Evolutionary conservation across 23 tunicate genomes (phyloP).

Genomic region (Trididemnum miniatum): DNA sequence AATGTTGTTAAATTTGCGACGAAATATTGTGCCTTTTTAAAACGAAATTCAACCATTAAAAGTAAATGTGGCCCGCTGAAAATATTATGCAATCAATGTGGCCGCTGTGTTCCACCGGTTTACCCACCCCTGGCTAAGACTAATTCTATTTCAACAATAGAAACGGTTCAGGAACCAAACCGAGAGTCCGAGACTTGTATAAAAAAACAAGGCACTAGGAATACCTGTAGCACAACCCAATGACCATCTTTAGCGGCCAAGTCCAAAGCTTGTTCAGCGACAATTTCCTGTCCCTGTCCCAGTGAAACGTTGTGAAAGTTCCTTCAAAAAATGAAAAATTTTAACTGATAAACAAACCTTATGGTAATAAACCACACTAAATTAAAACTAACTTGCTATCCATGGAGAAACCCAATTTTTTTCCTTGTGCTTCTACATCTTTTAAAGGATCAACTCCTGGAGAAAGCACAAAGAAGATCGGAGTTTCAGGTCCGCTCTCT

Average conservation of each 20-base stretch:
- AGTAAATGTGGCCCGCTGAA: too few relatives aligned
- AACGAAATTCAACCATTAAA: too few relatives aligned
- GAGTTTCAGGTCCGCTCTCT: constrained; percentile 96
- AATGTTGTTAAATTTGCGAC: too few relatives aligned
- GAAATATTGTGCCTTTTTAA: too few relatives aligned
- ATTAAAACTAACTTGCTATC: constrained; percentile 66
- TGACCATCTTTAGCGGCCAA: constrained; percentile 96
- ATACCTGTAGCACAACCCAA: constrained; percentile 95
- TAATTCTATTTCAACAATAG: too few relatives aligned
- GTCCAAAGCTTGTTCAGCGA: constrained; percentile 97
- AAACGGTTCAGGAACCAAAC: too few relatives aligned
- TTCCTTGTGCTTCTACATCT: constrained; percentile 98
- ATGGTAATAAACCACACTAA: neutral
- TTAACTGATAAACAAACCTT: neutral
- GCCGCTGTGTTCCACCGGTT: too few relatives aligned
- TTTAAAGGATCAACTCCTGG: constrained; percentile 99
- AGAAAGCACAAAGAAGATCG: constrained; percentile 98
- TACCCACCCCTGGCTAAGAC: too few relatives aligned
- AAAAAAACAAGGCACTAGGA: too few relatives aligned
- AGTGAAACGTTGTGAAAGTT: constrained; percentile 99
- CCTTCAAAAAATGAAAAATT: constrained; percentile 26
- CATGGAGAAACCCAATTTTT: constrained; percentile 94
- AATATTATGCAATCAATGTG: too few relatives aligned
- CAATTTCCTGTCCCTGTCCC: constrained; percentile 99
- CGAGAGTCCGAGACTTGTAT: too few relatives aligned